These are phyloP conservation scores for Patella depressa DNA, from an alignment of 2,888 invertebrate genomes.

Conservation along the genomic window DNA sequence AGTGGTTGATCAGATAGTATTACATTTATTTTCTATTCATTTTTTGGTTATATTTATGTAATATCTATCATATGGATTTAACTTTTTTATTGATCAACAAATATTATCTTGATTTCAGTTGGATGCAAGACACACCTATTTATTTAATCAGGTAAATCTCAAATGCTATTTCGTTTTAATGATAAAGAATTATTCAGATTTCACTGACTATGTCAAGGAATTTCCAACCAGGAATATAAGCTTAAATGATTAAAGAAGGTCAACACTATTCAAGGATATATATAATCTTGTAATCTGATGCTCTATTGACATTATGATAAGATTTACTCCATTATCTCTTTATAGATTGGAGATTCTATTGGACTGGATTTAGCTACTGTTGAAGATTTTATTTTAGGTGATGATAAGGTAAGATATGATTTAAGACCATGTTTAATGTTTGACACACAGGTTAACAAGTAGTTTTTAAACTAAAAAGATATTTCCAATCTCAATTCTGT, in stretches of 20 bases:
- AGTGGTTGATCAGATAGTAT: too few species aligned
- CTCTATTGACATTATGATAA: not conserved
- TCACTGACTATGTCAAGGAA: too few species aligned
- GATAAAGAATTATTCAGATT: too few species aligned
- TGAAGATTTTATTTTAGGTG: slow-evolving; percentile 68
- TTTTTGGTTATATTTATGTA: not conserved
- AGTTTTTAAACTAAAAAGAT: not conserved
- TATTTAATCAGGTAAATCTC: slow-evolving; percentile 60
- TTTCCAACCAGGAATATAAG: not conserved
- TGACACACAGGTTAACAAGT: not conserved
- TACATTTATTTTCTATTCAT: not conserved
- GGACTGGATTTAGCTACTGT: slow-evolving; percentile 60
- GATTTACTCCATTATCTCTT: slow-evolving; percentile 14
- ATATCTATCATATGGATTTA: not conserved
- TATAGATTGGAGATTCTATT: slow-evolving; percentile 65
- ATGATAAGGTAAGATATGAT: slow-evolving; percentile 65
- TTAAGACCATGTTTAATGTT: not conserved
- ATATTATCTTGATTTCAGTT: slow-evolving; percentile 53
- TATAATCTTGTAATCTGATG: not conserved
- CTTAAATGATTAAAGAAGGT: not conserved
- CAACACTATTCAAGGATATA: too few species aligned
- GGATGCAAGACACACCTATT: slow-evolving; percentile 66
- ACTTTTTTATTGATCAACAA: not conserved
- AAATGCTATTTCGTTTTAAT: too few species aligned
- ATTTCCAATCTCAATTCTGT: too few species aligned